Conservation (phyloP, 2,113 vertebrate species). For the Oryctolagus cuniculus region DNA sequence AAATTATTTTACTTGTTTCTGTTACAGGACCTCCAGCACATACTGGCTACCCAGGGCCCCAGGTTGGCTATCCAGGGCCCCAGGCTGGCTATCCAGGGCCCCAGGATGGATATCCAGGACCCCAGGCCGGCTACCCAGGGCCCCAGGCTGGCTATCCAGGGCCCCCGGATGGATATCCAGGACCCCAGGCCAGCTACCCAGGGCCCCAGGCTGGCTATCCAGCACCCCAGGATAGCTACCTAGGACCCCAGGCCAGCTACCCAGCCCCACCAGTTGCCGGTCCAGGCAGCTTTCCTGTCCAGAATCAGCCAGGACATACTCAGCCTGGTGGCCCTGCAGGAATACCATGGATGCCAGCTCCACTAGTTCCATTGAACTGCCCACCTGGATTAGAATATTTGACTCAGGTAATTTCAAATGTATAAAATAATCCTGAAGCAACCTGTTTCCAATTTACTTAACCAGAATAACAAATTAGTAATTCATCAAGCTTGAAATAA, state of each 20-base stretch:
- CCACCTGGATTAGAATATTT: slow-evolving; percentile 90
- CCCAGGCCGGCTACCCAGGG: neutral
- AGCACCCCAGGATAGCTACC: neutral
- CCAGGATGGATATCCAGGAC: neutral
- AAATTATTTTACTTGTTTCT: neutral
- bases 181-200: neutral
- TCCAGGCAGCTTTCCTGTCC: slow-evolving; percentile 47
- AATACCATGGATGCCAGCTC: slow-evolving; percentile 83
- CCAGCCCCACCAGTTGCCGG: slow-evolving; percentile 26
- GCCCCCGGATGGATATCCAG: too few relatives aligned
- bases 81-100: neutral
- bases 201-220: neutral
- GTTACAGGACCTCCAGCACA: slow-evolving; percentile 60
- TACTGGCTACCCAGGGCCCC: neutral
- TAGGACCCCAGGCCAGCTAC: slow-evolving; percentile 13
- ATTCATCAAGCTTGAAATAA: neutral
- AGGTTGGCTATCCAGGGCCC: neutral
- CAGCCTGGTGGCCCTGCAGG: neutral
- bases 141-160: slow-evolving; percentile 3
- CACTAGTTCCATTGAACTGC: slow-evolving; percentile 80
- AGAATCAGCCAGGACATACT: slow-evolving; percentile 71
- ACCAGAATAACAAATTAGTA: slow-evolving; percentile 21
- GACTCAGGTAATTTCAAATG: slow-evolving; percentile 84
- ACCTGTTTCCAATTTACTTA: neutral
- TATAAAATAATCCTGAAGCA: neutral